phyloP scores from a whole-genome alignment of 2,888 invertebrate species.

The Polydrusus cervinus region DNA sequence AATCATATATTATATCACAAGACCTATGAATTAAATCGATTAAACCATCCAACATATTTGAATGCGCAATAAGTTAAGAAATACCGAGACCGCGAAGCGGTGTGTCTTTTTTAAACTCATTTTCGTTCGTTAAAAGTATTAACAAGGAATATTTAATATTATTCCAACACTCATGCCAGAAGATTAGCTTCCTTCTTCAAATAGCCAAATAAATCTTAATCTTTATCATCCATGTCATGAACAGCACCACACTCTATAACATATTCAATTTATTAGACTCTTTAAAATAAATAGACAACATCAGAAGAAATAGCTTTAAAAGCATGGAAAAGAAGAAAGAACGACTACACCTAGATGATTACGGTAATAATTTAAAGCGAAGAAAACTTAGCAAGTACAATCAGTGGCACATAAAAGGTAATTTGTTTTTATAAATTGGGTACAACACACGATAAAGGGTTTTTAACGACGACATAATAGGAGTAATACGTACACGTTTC shows the following conservation, averaged over 20 bases:
- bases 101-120: too few relatives aligned
- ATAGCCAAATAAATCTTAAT: not conserved
- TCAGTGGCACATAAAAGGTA: conserved; percentile 4
- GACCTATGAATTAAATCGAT: too few relatives aligned
- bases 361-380: conserved; percentile 29
- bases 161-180: too few relatives aligned
- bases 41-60: too few relatives aligned
- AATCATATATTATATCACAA: too few relatives aligned
- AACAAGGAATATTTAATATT: too few relatives aligned
- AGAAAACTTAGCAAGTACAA: not conserved
- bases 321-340: conserved; percentile 29
- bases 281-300: conserved; percentile 14
- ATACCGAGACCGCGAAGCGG: too few relatives aligned
- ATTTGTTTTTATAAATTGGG: conserved; percentile 4
- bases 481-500: not conserved
- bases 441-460: not conserved
- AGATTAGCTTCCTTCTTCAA: not conserved
- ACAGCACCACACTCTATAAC: not conserved
- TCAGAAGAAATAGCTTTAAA: not conserved
- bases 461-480: not conserved
- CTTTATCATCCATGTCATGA: not conserved
- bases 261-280: conserved; percentile 10
- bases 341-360: conserved; percentile 34
- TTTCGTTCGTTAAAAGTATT: too few relatives aligned
- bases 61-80: too few relatives aligned